Conservation (phyloP, 92 coral and sea anemone genomes). For the Phenganax subtilis region DNA sequence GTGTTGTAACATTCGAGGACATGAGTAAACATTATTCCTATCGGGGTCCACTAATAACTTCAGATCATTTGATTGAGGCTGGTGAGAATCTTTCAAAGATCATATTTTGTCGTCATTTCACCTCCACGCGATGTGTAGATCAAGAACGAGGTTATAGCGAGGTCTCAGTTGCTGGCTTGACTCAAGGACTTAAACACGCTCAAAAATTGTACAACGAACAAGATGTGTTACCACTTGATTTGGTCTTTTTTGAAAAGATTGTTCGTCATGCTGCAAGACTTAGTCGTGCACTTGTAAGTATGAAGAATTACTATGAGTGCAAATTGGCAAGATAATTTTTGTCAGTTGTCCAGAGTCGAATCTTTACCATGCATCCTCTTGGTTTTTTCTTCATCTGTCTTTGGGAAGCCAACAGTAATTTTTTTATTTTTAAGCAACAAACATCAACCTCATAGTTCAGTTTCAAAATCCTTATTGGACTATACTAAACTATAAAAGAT, state of each 20-base stretch:
- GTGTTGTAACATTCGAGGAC: conserved; percentile 72
- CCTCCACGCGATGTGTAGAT: conserved; percentile 49
- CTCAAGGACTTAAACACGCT: conserved; percentile 65
- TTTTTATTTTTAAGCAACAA: too few species aligned
- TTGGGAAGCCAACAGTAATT: too few species aligned
- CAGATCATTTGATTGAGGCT: conserved; percentile 67
- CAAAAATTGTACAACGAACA: conserved; percentile 64
- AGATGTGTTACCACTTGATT: conserved; percentile 51
- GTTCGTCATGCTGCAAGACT: conserved; percentile 82
- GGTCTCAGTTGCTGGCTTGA: conserved; percentile 66
- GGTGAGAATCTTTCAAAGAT: conserved; percentile 84
- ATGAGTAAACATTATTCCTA: conserved; percentile 53
- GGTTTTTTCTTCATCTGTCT: too few species aligned
- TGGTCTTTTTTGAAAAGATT: conserved; percentile 83
- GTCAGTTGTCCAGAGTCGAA: neutral
- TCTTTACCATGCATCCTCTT: too few species aligned
- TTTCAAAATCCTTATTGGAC: too few species aligned
- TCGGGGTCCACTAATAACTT: conserved; percentile 74
- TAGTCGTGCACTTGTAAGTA: conserved; percentile 86
- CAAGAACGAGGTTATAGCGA: conserved; percentile 71
- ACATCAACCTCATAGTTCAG: too few species aligned
- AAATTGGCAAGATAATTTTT: neutral
- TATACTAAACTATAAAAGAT: too few species aligned
- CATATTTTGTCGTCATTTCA: conserved; percentile 81
- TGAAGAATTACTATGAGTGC: neutral